A percentile compares a stretch with the other conserved stretches of the same genome.
phyloP scores from a whole-genome alignment of 1,140 invertebrate genomes.

The Leptinotarsa lineolata region DNA sequence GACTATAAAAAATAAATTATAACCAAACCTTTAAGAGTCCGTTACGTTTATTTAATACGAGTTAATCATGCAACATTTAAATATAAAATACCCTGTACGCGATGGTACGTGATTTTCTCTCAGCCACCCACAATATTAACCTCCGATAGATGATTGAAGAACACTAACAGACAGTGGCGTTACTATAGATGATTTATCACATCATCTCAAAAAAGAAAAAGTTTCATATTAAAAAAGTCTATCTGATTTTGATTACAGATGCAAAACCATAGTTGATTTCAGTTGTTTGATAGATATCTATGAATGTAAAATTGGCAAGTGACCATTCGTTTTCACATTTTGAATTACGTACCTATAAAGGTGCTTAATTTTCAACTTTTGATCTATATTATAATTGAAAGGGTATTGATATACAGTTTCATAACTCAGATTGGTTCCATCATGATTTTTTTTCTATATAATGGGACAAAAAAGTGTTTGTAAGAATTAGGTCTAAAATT shows the following conservation, averaged over 20 bases:
- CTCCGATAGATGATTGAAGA: conserved; percentile 31
- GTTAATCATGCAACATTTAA: conserved; percentile 57
- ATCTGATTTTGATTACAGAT: not conserved
- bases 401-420: too few relatives aligned
- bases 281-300: not conserved
- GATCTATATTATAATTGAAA: too few relatives aligned
- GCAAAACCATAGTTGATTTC: not conserved
- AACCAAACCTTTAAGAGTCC: conserved; percentile 54
- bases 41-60: conserved; percentile 56
- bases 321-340: not conserved
- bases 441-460: too few relatives aligned
- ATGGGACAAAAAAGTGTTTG: too few relatives aligned
- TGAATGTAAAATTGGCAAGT: not conserved
- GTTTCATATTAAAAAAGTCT: not conserved
- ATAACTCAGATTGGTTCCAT: too few relatives aligned
- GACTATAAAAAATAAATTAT: conserved; percentile 56
- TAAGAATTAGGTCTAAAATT: too few relatives aligned
- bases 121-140: conserved; percentile 29
- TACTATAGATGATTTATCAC: not conserved
- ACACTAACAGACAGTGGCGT: conserved; percentile 22
- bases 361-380: too few relatives aligned
- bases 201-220: not conserved
- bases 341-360: not conserved
- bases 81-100: conserved; percentile 55
- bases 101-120: conserved; percentile 48